Base-by-base conservation (phyloP, 2,113 vertebrate genomes). In the Chiloscyllium plagiosum region DNA sequence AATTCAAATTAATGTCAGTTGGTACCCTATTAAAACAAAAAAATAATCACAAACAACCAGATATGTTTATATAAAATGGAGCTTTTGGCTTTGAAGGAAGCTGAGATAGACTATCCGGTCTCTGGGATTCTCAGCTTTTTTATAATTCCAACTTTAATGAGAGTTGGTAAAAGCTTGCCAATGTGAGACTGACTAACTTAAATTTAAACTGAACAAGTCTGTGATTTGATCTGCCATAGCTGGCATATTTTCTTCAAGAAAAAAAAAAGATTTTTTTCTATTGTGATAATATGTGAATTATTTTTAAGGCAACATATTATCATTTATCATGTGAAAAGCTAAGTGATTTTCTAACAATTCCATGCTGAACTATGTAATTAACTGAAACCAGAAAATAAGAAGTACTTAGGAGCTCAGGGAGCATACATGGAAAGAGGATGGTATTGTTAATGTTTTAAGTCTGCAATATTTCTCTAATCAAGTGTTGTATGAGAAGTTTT, bases 171-270 rank as follows among this genome's bases (percentile, higher is more conserved):
- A 61, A 90, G 87, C 87, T 90, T 90, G 52, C 87, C 52, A 90
- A 52, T 33, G 12, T 90, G 87, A 90, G 52, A 61, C 50, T 6
- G 52, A 17, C 24, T 33, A 61, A 61, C 87, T 90, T 61, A 90
- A 90, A 61, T 90, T 90, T 90, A n/a, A 90, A 61, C 87, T 90
- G 87, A 90, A 90, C 56, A 90, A 89, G 86, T 24, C 87, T 47
- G 6, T 69, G 92, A 76, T 61, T 61, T 95, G 24, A 33, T 90
- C 94, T 70, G 47, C 94, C 8, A 33, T 92, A 24, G 24, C 50
- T 89, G 86, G 47, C 86, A 56, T 56, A 26, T 56, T 33, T 33
- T 33, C 86, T 52, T 33, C 87, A 89, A 47, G 52, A 90, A 90
- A 56, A 65, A 12, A 52, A 4, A 61, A 90, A 26, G 61, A 61